Percentiles rank a stretch among this genome's conserved stretches.
Evolutionary conservation across 2,113 vertebrate species (phyloP).

Genomic region (Platycercus adscitus): DNA sequence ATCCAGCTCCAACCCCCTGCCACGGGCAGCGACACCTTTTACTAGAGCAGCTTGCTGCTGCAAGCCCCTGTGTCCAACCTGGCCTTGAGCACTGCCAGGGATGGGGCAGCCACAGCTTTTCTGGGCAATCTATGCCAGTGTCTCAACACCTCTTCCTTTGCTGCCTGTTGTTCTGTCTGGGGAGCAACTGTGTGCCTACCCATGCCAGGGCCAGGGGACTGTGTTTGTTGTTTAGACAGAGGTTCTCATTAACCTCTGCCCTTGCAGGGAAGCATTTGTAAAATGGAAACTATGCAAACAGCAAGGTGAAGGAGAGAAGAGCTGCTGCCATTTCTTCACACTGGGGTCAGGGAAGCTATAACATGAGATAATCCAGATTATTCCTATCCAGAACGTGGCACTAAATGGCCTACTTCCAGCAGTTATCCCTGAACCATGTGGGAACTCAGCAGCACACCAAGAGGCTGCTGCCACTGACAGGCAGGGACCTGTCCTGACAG

Average conservation of each 20-base stretch:
- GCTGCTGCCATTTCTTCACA: background rate
- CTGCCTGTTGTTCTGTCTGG: background rate
- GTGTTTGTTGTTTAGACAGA: background rate
- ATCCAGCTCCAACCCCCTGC: background rate
- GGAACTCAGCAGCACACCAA: background rate
- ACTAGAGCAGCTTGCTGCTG: background rate
- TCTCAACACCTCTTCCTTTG: background rate
- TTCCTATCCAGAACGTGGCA: background rate
- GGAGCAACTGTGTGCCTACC: background rate
- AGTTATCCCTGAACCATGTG: background rate
- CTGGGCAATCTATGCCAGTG: background rate
- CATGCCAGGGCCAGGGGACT: background rate
- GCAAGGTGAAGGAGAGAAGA: background rate
- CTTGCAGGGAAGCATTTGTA: background rate
- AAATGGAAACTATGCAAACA: background rate
- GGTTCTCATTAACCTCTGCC: background rate
- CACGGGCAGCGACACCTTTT: background rate
- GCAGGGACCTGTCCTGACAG: background rate
- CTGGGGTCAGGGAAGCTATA: background rate
- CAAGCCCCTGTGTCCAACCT: background rate
- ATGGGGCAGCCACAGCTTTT: background rate
- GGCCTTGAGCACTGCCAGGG: background rate
- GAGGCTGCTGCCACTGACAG: background rate
- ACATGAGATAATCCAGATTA: conserved; percentile 29
- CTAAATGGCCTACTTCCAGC: background rate